Conservation (phyloP, 2,888 invertebrate genomes). For the Caenorhabditis sulstoni region DNA sequence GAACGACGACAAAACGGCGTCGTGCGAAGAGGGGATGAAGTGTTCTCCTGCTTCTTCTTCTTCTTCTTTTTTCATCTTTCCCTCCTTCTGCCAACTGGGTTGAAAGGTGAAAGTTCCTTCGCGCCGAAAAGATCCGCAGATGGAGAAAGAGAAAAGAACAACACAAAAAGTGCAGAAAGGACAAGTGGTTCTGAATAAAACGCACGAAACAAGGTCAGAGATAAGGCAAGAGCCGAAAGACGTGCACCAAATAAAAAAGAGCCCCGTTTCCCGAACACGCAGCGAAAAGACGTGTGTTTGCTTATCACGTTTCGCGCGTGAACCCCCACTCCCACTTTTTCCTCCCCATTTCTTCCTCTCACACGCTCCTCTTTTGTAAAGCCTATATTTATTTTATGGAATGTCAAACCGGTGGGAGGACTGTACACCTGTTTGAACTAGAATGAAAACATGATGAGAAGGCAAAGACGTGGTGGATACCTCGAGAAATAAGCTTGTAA, state of each 20-base stretch:
- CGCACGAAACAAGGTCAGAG: neutral
- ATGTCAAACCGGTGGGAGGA: constrained; percentile 34
- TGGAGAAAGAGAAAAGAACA: neutral
- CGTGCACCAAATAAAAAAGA: constrained; percentile 50
- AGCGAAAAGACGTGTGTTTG: constrained; percentile 52
- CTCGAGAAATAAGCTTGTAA: too few relatives aligned
- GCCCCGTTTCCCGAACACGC: constrained; percentile 27
- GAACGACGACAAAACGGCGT: constrained; percentile 4
- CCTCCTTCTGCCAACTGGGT: neutral
- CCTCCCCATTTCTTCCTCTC: constrained; percentile 17
- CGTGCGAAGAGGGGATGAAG: neutral
- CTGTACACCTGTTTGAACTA: constrained; percentile 53
- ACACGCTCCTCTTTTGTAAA: constrained; percentile 57
- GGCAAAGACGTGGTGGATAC: neutral
- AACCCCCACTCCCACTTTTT: constrained; percentile 47
- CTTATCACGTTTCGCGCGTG: constrained; percentile 60
- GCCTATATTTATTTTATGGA: constrained; percentile 57
- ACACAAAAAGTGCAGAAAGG: neutral
- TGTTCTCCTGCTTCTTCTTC: neutral
- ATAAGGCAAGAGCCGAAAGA: constrained; percentile 32
- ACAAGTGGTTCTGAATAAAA: constrained; percentile 23
- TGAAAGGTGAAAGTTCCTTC: constrained; percentile 12
- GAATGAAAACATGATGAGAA: constrained; percentile 1
- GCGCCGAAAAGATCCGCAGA: neutral
- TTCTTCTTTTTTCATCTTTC: too few relatives aligned